Evolutionary conservation across 2,113 vertebrate genomes (phyloP).

Genomic region (Pseudonaja textilis): DNA sequence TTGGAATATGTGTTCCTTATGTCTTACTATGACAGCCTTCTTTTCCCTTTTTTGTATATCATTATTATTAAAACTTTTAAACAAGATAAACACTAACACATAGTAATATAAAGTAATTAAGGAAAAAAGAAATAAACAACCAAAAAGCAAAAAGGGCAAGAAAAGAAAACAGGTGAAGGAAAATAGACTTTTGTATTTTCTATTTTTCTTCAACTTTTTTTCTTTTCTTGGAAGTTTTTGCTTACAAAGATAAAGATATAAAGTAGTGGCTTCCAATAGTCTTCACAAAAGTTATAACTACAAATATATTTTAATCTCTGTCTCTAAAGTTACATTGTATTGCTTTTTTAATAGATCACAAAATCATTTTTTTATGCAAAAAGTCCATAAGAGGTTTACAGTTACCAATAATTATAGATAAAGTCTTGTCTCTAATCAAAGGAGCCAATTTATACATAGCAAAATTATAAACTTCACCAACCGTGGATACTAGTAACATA

Average conservation of each 20-base stretch:
- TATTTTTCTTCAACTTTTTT: neutral
- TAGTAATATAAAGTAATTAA: neutral
- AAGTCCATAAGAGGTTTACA: neutral
- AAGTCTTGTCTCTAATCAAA: neutral
- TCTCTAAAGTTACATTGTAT: too few relatives aligned
- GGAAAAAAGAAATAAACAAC: neutral
- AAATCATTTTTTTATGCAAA: neutral
- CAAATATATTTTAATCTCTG: too few relatives aligned
- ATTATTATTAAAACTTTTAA: neutral
- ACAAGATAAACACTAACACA: neutral
- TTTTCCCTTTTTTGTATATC: neutral
- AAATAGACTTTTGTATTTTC: neutral
- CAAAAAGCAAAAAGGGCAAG: too few relatives aligned
- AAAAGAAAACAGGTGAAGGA: neutral
- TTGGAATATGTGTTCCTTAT: conserved; percentile 6
- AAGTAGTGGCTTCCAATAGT: too few relatives aligned
- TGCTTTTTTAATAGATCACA: neutral
- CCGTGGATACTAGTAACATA: too few relatives aligned
- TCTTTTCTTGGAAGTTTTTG: too few relatives aligned
- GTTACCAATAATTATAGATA: neutral
- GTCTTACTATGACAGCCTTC: neutral
- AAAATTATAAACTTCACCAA: too few relatives aligned
- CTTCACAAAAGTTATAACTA: too few relatives aligned
- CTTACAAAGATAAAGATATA: too few relatives aligned
- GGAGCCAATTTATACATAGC: neutral